phyloP scores from a whole-genome alignment of 2,797 vertebrate genomes.

The Chaetophractus vellerosus region DNA sequence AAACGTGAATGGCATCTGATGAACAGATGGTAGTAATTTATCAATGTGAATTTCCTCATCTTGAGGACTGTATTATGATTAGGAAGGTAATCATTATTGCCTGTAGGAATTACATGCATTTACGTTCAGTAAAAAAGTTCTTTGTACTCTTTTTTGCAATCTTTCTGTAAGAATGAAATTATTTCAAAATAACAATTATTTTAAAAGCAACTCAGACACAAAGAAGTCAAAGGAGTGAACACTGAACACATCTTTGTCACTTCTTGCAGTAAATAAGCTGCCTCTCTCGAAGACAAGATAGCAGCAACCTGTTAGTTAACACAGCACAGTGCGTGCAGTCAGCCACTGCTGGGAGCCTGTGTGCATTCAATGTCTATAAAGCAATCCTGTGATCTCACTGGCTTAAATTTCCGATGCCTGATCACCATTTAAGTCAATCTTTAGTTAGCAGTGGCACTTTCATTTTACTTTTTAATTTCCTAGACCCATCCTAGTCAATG shows the following conservation, averaged over 20 bases:
- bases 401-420: neutral
- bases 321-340: neutral
- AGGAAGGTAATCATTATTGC: neutral
- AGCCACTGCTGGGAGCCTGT: neutral
- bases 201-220: constrained; percentile 13
- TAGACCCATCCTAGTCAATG: neutral
- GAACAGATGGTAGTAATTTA: neutral
- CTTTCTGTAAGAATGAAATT: neutral
- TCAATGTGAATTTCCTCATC: neutral
- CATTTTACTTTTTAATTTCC: neutral
- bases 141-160: neutral
- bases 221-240: neutral
- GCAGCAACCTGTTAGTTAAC: too few relatives aligned
- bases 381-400: neutral
- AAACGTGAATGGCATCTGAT: neutral
- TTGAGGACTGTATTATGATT: neutral
- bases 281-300: neutral
- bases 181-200: neutral
- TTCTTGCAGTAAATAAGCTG: neutral
- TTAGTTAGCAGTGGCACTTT: neutral
- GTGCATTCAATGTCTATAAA: neutral
- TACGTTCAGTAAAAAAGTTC: neutral
- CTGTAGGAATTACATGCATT: neutral
- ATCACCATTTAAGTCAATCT: neutral
- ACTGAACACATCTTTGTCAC: neutral